A percentile compares a stretch with the other conserved stretches of the same genome.
These are phyloP conservation scores for Plebejus argus DNA, from an alignment of 2,888 invertebrate genomes.

Conservation along the genomic window DNA sequence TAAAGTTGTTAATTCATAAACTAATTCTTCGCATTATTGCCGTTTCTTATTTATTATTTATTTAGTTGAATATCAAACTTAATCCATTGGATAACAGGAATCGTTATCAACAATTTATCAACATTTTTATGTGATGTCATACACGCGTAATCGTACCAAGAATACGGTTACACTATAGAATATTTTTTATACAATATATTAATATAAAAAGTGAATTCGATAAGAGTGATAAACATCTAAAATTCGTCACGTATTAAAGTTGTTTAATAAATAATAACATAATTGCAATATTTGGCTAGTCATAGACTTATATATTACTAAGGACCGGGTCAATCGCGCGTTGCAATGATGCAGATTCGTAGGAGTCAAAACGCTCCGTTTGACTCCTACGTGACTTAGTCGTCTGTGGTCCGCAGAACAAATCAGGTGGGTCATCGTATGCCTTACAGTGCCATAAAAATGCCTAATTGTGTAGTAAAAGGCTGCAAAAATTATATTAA, in stretches of 20 bases:
- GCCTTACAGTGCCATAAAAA: too few species aligned
- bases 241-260: neutral
- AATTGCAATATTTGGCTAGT: neutral
- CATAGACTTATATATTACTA: too few species aligned
- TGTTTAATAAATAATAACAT: neutral
- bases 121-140: constrained; percentile 19
- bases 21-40: neutral
- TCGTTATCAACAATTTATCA: constrained; percentile 13
- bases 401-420: too few species aligned
- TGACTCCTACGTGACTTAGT: too few species aligned
- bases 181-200: too few species aligned
- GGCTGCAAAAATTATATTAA: too few species aligned
- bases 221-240: constrained; percentile 4
- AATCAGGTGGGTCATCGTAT: too few species aligned
- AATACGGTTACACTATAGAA: constrained; percentile 10
- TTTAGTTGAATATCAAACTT: neutral
- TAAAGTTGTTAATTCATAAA: neutral
- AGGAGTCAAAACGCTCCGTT: too few species aligned
- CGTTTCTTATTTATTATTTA: neutral
- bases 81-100: neutral
- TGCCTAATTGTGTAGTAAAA: too few species aligned
- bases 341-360: too few species aligned
- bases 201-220: constrained; percentile 25
- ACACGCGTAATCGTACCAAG: constrained; percentile 20
- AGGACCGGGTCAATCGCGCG: too few species aligned